Evolutionary conservation across 1,140 invertebrate genomes (phyloP), one percentile per base, ranked within the genome.

Genomic region (Leptonema lineaticorne): DNA sequence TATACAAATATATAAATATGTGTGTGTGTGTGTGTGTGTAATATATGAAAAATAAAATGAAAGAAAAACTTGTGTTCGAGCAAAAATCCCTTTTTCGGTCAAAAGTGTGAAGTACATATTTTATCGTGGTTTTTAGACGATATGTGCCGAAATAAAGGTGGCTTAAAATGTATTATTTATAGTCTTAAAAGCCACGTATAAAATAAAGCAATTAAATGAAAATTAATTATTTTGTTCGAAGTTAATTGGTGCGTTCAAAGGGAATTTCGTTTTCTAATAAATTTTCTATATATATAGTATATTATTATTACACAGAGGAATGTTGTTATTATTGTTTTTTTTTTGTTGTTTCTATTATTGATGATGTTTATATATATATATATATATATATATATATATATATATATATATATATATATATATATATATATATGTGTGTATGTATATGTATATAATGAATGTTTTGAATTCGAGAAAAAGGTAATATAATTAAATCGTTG

Each of bases 141-240:
- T n/a, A n/a, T n/a, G n/a, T n/a, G n/a, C n/a, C n/a, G n/a, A n/a
- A n/a, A n/a, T n/a, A n/a, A n/a, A n/a, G n/a, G n/a, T n/a, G n/a
- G n/a, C n/a, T n/a, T n/a, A n/a, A n/a, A n/a, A n/a, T n/a, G n/a
- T n/a, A n/a, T n/a, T n/a, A n/a, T n/a, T n/a, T n/a, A n/a, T n/a
- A n/a, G n/a, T n/a, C n/a, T n/a, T n/a, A n/a, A n/a, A n/a, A n/a
- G n/a, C n/a, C n/a, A n/a, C n/a, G n/a, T n/a, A n/a, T n/a, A n/a
- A 33, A 50, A 50, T 50, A 18, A 50, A 50, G 46, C 46, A 50
- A 50, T 50, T 50, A 50, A 50, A 50, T 4, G 46, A 50, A 50
- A 53, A 53, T 53, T 53, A 53, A 53, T 53, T 53, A 53, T 53
- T 24, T 11, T 7, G 50, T 24, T 53, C 4, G 50, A 9, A 53